Evolutionary conservation across 2,888 invertebrate species (phyloP).

Genomic region (Cybosia mesomella): DNA sequence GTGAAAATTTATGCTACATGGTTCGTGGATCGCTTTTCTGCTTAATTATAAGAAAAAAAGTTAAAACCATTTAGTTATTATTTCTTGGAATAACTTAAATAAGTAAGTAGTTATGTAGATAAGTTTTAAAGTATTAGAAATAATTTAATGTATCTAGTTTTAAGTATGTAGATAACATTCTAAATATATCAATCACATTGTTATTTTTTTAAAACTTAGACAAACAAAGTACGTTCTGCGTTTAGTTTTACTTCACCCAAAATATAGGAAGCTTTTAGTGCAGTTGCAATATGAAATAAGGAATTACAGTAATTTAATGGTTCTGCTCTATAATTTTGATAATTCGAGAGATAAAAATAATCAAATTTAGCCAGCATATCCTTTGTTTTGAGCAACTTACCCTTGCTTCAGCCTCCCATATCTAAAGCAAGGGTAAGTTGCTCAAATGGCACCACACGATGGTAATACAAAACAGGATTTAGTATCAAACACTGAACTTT

Average conservation of each 20-base stretch:
- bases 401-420: constrained; percentile 29
- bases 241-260: neutral
- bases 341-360: constrained; percentile 50
- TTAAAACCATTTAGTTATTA: too few relatives aligned
- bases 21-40: too few relatives aligned
- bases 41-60: too few relatives aligned
- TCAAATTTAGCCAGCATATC: constrained; percentile 45
- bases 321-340: constrained; percentile 43
- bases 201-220: neutral
- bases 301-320: constrained; percentile 19
- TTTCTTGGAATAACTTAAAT: too few relatives aligned
- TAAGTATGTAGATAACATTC: neutral
- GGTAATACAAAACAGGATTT: neutral
- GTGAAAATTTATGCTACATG: too few relatives aligned
- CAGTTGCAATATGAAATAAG: constrained; percentile 39
- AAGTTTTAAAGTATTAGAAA: too few relatives aligned
- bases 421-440: constrained; percentile 8
- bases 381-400: constrained; percentile 44
- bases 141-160: too few relatives aligned
- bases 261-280: neutral
- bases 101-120: too few relatives aligned
- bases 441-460: constrained; percentile 29
- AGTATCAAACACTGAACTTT: neutral
- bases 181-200: neutral
- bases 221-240: neutral